phyloP scores from a whole-genome alignment of 2,888 invertebrate genomes.

The Hymenopus coronatus region DNA sequence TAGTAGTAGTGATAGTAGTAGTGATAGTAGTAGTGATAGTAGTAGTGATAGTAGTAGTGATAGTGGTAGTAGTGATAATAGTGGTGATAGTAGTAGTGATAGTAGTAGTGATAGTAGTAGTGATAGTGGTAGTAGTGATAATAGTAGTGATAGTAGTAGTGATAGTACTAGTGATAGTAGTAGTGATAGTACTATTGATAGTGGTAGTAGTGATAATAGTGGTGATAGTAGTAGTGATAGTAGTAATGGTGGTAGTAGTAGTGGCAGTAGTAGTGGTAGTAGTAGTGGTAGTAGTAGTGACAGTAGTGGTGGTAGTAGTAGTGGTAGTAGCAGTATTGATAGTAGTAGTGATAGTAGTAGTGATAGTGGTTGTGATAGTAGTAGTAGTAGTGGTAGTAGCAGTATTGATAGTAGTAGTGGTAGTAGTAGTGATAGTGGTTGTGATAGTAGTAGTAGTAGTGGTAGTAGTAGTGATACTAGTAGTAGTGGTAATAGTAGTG shows the following conservation, averaged over 20 bases:
- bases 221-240: neutral
- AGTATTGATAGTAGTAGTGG: neutral
- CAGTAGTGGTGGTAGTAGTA: neutral
- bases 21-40: too few relatives aligned
- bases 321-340: neutral
- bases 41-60: too few relatives aligned
- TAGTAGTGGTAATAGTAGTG: neutral
- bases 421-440: neutral
- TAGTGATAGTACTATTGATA: neutral
- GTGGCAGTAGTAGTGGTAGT: neutral
- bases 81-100: too few relatives aligned
- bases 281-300: neutral
- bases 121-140: too few relatives aligned
- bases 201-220: neutral
- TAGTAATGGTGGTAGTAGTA: neutral
- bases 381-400: neutral
- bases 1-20: too few relatives aligned
- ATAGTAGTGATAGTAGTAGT: too few relatives aligned
- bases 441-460: neutral
- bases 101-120: too few relatives aligned
- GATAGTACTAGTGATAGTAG: neutral
- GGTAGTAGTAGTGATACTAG: neutral
- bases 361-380: neutral
- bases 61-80: too few relatives aligned
- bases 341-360: neutral